Evolutionary conservation across 2,888 invertebrate genomes (phyloP).

Genomic region (Volucella zonaria): DNA sequence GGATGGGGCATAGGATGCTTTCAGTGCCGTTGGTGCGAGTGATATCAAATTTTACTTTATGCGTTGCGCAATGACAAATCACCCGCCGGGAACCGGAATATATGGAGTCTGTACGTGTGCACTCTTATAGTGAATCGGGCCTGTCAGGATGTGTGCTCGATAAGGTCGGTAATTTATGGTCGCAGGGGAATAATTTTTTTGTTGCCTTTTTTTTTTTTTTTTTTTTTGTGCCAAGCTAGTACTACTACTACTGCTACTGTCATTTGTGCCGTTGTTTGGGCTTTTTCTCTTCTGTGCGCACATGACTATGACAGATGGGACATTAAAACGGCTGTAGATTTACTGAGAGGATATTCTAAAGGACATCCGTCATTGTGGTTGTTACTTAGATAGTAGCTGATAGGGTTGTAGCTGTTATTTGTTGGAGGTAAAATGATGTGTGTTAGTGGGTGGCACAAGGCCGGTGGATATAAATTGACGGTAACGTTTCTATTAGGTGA

Average conservation of each 20-base stretch:
- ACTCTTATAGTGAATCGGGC: conserved; percentile 62
- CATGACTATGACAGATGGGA: conserved; percentile 71
- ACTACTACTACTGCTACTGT: conserved; percentile 14
- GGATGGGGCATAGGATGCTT: conserved; percentile 11
- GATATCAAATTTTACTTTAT: conserved; percentile 72
- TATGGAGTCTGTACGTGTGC: conserved; percentile 63
- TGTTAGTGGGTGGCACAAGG: background rate
- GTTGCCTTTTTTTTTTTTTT: background rate
- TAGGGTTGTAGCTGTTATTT: conserved; percentile 55
- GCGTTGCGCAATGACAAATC: conserved; percentile 73
- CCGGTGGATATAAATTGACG: conserved; percentile 53
- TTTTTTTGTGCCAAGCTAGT: background rate
- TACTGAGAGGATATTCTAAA: conserved; percentile 72
- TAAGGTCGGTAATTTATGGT: conserved; percentile 72
- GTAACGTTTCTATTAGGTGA: conserved; percentile 65
- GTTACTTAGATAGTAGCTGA: conserved; percentile 65
- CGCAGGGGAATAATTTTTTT: conserved; percentile 55
- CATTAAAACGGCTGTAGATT: conserved; percentile 72
- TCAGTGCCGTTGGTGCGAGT: conserved; percentile 22
- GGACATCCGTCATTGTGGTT: conserved; percentile 73
- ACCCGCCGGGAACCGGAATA: conserved; percentile 66
- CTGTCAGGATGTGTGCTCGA: conserved; percentile 72
- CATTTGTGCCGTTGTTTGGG: background rate
- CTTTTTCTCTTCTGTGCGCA: conserved; percentile 25
- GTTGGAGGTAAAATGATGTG: conserved; percentile 23